Conservation (phyloP, 92 coral and sea anemone genomes). For the Palythoa grandis region DNA sequence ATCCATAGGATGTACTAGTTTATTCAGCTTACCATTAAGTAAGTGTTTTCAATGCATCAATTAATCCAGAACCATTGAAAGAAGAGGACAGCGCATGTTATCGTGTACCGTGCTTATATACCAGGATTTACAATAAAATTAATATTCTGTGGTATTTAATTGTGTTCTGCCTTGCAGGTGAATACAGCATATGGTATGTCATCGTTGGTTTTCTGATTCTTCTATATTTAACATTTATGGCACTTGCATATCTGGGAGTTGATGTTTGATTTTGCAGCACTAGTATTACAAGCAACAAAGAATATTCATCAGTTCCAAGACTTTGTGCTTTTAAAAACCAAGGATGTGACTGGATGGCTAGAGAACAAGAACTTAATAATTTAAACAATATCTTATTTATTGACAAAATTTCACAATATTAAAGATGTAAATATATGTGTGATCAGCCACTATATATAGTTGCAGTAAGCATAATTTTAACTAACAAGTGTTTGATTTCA, state of each 20-base stretch:
- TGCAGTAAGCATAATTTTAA: no score
- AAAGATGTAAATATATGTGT: background rate
- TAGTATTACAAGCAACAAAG: background rate
- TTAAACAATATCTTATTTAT: conserved; percentile 5
- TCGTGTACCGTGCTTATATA: no score
- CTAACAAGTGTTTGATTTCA: no score
- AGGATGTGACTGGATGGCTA: background rate
- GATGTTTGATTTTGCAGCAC: conserved; percentile 58
- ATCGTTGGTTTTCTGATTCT: conserved; percentile 85
- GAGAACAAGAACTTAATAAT: background rate
- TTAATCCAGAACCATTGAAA: no score
- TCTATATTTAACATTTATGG: conserved; percentile 74
- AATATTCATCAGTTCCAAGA: background rate
- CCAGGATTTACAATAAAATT: no score
- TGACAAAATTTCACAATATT: background rate
- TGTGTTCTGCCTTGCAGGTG: conserved; percentile 62
- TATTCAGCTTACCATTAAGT: no score
- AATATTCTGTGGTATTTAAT: background rate
- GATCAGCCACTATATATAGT: background rate
- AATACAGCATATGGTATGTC: conserved; percentile 92
- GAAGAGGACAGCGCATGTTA: no score
- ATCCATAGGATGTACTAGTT: no score
- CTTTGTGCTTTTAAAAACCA: background rate
- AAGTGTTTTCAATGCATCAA: no score
- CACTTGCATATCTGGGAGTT: conserved; percentile 80